Base-by-base conservation (phyloP, 2,797 vertebrate species). In the Yasuhikotakia modesta region DNA sequence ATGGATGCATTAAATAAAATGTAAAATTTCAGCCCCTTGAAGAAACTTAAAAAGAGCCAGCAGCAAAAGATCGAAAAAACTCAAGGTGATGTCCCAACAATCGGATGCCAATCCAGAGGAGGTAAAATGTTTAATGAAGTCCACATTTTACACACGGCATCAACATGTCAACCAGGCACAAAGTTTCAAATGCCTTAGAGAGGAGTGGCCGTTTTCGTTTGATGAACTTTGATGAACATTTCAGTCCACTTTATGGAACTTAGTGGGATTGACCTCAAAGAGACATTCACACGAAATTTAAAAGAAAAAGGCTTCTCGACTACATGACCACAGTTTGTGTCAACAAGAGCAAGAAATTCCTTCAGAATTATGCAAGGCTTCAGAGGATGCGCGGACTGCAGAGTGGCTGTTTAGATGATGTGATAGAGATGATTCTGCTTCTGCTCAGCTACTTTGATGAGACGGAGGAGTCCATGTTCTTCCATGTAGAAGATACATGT, bases 401-500 rank as follows among this genome's bases (percentile, higher is more conserved):
- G 43, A 45, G 43, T 45, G 43, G 11, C 43, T 45, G 43, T 45
- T 45, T 5, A 32, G 30, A 32, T 32, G 2, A 32, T 32, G 30
- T 32, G 30, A 32, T 32, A 32, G 30, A 32, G 30, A 5, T 32
- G 30, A 32, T 32, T 5, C 30, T 32, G 30, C 30, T 32, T 32
- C 5, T 32, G 30, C 30, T 32, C 30, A 32, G 30, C 30, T 32
- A 32, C 30, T 32, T 32, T 32, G 30, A 32, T 32, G 30, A 32
- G 30, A 32, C n/a, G n/a, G n/a, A 32, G 30, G 30, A 32, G 30
- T 32, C 30, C 30, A 32, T 32, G 30, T 32, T 83, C 39, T 69
- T 12, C 45, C 63, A 69, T 69, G 69, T 80, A 14, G 69, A 80
- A 22, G 55, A 73, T 32, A 72, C 73, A 22, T 83, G 74, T 64